phyloP scores from a whole-genome alignment of 1,140 invertebrate genomes.

The Drosophila pachea region DNA sequence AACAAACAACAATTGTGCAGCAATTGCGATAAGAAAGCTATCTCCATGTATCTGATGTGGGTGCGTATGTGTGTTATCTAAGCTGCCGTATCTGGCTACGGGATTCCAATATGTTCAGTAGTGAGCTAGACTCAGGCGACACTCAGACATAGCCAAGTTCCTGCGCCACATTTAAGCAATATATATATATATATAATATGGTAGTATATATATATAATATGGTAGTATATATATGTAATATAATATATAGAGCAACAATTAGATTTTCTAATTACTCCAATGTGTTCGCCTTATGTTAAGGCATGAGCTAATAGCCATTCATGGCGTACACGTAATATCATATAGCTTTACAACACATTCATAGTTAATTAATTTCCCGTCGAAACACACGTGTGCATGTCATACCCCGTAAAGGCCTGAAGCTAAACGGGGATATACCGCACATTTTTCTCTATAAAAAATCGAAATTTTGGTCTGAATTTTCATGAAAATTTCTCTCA shows the following conservation, averaged over 20 bases:
- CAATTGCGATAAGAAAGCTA: conserved; percentile 13
- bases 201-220: conserved; percentile 2
- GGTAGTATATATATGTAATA: conserved; percentile 1
- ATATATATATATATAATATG: background rate
- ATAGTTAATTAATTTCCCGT: conserved; percentile 29
- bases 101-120: background rate
- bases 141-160: too few relatives aligned
- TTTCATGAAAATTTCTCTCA: too few relatives aligned
- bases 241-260: conserved; percentile 2
- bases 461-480: background rate
- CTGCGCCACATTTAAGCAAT: too few relatives aligned
- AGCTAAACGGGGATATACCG: background rate
- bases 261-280: conserved; percentile 14
- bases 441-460: background rate
- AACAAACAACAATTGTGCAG: conserved; percentile 3
- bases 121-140: too few relatives aligned
- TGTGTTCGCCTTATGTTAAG: conserved; percentile 16
- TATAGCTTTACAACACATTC: conserved; percentile 17
- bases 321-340: conserved; percentile 32
- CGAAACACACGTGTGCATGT: conserved; percentile 10
- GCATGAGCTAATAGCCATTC: conserved; percentile 16
- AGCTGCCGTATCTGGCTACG: background rate
- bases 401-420: background rate
- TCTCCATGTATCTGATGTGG: background rate
- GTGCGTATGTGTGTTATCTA: background rate